Conservation (phyloP, 2,888 invertebrate species). For the Ormyrus labotus region DNA sequence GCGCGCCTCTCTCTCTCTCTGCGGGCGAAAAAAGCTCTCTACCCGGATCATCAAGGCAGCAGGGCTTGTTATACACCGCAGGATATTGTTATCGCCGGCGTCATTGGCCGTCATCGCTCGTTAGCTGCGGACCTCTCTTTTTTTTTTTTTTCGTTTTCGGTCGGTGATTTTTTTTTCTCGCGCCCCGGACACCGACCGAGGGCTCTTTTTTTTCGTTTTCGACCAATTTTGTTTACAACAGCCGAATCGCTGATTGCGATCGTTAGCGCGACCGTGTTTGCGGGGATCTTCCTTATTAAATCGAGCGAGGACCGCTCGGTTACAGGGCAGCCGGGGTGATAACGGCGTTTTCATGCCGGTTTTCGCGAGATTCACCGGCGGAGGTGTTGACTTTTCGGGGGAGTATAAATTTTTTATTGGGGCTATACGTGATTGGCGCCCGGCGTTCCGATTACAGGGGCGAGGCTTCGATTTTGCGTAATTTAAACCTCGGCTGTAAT, state of each 20-base stretch:
- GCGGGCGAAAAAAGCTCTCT: constrained; percentile 21
- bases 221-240: constrained; percentile 6
- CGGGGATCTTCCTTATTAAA: constrained; percentile 53
- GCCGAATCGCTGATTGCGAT: constrained; percentile 51
- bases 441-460: no score
- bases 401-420: no score
- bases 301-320: constrained; percentile 29
- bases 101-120: constrained; percentile 64
- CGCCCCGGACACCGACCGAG: background rate
- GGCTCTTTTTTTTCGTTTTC: background rate
- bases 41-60: constrained; percentile 7
- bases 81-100: constrained; percentile 65
- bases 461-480: no score
- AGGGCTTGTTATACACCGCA: constrained; percentile 12
- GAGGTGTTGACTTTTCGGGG: background rate
- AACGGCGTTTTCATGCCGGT: constrained; percentile 14
- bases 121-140: constrained; percentile 51
- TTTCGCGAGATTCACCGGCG: background rate
- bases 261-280: constrained; percentile 48
- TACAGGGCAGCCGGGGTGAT: constrained; percentile 24
- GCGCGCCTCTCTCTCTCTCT: constrained; percentile 49
- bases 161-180: background rate
- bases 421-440: no score
- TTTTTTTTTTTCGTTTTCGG: background rate
- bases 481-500: no score